Conservation (phyloP, 2,797 vertebrate genomes). For the Phataginus tetradactyla region DNA sequence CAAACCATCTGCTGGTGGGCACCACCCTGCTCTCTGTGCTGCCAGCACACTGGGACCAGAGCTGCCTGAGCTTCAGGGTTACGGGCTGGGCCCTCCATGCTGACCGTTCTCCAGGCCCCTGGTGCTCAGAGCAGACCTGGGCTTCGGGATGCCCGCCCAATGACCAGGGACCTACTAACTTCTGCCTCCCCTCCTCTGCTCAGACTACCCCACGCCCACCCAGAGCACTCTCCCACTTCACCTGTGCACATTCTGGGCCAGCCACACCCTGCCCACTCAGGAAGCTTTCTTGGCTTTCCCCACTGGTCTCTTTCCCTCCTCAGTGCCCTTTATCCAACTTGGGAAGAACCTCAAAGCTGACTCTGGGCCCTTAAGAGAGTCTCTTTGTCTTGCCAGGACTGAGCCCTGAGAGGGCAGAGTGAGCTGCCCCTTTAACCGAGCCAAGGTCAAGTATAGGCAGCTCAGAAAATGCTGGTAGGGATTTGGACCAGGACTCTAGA, state of each 20-base stretch:
- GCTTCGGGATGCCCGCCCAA: neutral
- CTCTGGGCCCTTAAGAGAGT: neutral
- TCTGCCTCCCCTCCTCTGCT: neutral
- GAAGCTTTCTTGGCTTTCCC: neutral
- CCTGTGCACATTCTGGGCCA: neutral
- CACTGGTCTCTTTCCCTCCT: neutral
- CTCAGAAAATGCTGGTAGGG: neutral
- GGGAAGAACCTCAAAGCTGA: neutral
- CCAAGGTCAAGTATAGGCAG: neutral
- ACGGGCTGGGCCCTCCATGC: neutral
- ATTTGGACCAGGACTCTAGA: neutral
- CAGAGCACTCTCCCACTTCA: fast-evolving
- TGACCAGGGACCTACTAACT: neutral
- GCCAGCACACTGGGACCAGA: neutral
- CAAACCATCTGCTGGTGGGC: neutral
- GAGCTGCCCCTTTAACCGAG: neutral
- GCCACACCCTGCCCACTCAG: neutral
- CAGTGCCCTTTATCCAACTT: neutral
- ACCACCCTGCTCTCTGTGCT: neutral
- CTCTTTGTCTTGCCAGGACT: neutral
- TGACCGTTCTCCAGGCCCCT: neutral
- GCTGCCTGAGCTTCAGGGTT: neutral
- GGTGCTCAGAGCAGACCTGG: neutral
- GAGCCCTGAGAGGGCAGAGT: neutral
- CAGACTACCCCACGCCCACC: neutral